phyloP scores from a whole-genome alignment of 2,888 invertebrate species.

The Osmoderma eremita region DNA sequence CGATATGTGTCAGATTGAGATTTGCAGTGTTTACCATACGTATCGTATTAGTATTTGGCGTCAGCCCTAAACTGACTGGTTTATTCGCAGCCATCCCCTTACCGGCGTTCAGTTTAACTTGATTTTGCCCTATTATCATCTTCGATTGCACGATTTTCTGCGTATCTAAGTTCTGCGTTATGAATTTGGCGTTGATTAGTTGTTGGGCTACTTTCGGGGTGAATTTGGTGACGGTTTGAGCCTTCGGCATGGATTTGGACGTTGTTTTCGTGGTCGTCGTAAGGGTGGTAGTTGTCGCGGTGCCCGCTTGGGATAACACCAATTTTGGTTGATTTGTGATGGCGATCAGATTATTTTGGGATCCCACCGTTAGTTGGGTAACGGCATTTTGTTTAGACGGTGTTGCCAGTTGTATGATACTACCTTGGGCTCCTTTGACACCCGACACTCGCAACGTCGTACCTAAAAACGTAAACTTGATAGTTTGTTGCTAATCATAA shows the following conservation, averaged over 20 bases:
- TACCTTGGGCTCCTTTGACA: constrained; percentile 64
- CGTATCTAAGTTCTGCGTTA: constrained; percentile 57
- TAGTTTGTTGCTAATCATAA: constrained; percentile 3
- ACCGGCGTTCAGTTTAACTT: constrained; percentile 54
- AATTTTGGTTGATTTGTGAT: constrained; percentile 60
- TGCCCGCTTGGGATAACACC: constrained; percentile 56
- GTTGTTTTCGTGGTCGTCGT: constrained; percentile 52
- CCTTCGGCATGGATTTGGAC: constrained; percentile 51
- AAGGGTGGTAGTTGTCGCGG: constrained; percentile 51
- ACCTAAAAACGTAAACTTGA: constrained; percentile 53
- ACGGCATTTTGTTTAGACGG: constrained; percentile 59
- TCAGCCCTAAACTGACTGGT: constrained; percentile 54
- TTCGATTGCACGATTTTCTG: constrained; percentile 57
- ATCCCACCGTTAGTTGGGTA: constrained; percentile 65
- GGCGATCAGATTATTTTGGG: constrained; percentile 65
- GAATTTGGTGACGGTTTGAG: constrained; percentile 57
- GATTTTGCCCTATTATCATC: constrained; percentile 56
- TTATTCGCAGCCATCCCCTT: constrained; percentile 54
- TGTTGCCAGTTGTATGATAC: constrained; percentile 66
- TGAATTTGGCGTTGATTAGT: constrained; percentile 65
- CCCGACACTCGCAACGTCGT: constrained; percentile 65
- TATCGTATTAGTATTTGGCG: constrained; percentile 58
- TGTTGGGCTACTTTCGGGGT: constrained; percentile 61
- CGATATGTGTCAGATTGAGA: constrained; percentile 67
- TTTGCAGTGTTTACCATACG: constrained; percentile 67